Conservation (phyloP, 2,888 invertebrate species). For the Erebia epiphron region DNA sequence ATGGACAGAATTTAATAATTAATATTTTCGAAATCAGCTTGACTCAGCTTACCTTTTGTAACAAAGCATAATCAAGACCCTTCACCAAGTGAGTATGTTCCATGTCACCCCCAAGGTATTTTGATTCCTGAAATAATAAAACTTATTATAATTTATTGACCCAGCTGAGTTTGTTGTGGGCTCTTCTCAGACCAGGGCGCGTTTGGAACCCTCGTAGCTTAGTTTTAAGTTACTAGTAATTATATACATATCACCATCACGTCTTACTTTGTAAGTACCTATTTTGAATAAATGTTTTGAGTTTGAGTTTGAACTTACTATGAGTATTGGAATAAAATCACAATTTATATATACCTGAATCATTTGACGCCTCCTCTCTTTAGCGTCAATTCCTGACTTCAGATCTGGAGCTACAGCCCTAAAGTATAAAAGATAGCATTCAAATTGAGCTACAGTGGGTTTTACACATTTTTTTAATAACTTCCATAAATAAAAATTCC, state of each 20-base stretch:
- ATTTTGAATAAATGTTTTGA: too few species aligned
- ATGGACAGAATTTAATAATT: too few species aligned
- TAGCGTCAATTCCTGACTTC: slow-evolving; percentile 96
- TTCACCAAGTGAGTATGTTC: slow-evolving; percentile 99
- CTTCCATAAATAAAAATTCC: too few species aligned
- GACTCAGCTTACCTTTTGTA: slow-evolving; percentile 84
- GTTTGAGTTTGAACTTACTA: too few species aligned
- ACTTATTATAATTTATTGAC: not conserved
- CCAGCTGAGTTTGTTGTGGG: too few species aligned
- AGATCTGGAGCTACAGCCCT: slow-evolving; percentile 98
- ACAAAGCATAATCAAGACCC: slow-evolving; percentile 89
- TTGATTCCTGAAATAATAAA: slow-evolving; percentile 89
- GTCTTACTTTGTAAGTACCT: too few species aligned
- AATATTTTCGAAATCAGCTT: not conserved
- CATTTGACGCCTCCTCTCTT: slow-evolving; percentile 96
- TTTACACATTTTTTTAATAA: too few species aligned
- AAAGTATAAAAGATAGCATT: slow-evolving; percentile 27
- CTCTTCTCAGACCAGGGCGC: too few species aligned
- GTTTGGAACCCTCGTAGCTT: too few species aligned
- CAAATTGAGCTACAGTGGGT: not conserved
- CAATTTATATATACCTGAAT: slow-evolving; percentile 84
- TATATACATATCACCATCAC: too few species aligned
- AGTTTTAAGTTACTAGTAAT: too few species aligned
- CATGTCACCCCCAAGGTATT: slow-evolving; percentile 99
- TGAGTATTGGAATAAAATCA: too few species aligned